These are phyloP conservation scores for Lipotes vexillifer DNA, from an alignment of 2,113 vertebrate genomes.

Conservation along the genomic window DNA sequence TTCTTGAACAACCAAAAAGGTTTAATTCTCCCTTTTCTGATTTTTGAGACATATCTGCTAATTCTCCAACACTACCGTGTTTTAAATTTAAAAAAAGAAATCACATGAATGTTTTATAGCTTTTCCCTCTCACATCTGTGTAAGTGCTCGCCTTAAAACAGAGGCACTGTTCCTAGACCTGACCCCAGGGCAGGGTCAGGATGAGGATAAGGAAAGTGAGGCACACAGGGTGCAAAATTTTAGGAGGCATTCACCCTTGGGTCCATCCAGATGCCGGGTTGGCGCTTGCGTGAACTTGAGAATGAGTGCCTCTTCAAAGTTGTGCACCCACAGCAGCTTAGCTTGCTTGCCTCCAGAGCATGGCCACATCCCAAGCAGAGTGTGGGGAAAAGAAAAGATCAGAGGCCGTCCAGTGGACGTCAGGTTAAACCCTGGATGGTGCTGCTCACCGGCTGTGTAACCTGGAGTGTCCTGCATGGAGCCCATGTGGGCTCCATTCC, in stretches of 20 bases:
- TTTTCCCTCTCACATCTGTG: not conserved
- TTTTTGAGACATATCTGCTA: not conserved
- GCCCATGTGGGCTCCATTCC: not conserved
- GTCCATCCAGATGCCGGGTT: not conserved
- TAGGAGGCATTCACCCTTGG: not conserved
- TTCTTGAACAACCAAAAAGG: not conserved
- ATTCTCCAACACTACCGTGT: not conserved
- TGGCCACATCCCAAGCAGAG: not conserved
- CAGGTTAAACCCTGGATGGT: not conserved
- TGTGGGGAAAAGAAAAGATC: not conserved
- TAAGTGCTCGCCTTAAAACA: not conserved
- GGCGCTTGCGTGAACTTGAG: not conserved
- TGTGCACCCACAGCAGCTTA: not conserved
- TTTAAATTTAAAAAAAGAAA: not conserved
- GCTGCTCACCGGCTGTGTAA: not conserved
- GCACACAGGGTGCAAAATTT: not conserved
- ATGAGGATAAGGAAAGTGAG: not conserved
- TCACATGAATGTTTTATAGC: not conserved
- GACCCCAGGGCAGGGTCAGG: not conserved
- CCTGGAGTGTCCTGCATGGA: not conserved
- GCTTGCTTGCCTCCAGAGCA: not conserved
- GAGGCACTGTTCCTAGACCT: not conserved
- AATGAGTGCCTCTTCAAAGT: not conserved
- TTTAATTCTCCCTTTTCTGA: not conserved
- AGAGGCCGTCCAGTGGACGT: not conserved